Percentiles rank a stretch among this genome's conserved stretches.
Conservation (phyloP, 2,113 vertebrate species). For the Ciconia boyciana region DNA sequence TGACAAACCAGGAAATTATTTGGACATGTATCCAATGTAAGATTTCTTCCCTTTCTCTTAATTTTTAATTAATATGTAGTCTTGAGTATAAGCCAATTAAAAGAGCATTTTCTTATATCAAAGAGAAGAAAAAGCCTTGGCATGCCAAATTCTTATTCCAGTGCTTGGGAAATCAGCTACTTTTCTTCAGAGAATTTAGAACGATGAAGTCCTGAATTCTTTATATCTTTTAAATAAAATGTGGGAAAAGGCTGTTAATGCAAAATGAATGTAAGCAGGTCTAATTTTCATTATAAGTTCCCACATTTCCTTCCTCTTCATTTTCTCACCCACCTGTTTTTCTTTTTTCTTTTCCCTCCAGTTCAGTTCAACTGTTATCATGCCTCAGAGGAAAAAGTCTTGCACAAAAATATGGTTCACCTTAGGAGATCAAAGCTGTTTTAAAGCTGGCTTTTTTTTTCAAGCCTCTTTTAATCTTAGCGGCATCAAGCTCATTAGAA, state of each 20-base stretch:
- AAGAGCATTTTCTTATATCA: not conserved
- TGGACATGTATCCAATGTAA: not conserved
- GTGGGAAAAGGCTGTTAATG: not conserved
- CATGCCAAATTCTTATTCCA: not conserved
- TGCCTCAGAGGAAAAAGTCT: constrained; percentile 20
- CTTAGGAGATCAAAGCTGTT: constrained; percentile 55
- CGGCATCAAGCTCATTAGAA: constrained; percentile 28
- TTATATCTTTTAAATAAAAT: not conserved
- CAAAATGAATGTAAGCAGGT: not conserved
- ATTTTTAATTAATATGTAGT: not conserved
- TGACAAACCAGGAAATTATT: not conserved
- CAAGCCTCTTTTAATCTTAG: constrained; percentile 14
- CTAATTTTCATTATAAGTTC: not conserved
- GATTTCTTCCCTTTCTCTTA: not conserved
- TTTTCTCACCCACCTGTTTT: constrained; percentile 43
- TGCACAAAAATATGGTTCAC: constrained; percentile 29
- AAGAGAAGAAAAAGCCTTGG: not conserved
- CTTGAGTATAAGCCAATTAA: not conserved
- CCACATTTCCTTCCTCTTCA: not conserved
- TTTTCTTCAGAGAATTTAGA: not conserved
- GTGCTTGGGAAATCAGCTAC: not conserved
- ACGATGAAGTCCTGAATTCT: not conserved
- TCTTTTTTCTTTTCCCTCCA: not conserved
- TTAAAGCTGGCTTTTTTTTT: not conserved
- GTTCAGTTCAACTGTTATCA: constrained; percentile 32